A percentile compares a stretch with the other conserved stretches of the same genome.
Conservation (phyloP, 2,113 vertebrate genomes). For the Rhinoderma darwinii region DNA sequence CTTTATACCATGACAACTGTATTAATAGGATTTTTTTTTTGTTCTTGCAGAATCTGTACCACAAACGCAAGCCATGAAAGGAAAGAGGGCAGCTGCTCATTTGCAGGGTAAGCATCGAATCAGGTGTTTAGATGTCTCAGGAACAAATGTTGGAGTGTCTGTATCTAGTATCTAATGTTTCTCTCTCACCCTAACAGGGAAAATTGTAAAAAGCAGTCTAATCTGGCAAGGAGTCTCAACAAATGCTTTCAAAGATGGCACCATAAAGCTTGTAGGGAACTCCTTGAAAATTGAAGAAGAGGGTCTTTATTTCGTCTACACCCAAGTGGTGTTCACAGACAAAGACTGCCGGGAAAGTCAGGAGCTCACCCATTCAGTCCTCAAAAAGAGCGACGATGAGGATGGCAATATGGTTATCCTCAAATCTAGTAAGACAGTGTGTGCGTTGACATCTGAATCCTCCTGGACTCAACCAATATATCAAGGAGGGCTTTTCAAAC, state of each 20-base stretch:
- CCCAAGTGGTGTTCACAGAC: constrained; percentile 69
- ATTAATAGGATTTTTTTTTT: neutral
- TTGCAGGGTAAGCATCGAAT: neutral
- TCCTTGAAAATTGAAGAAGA: constrained; percentile 61
- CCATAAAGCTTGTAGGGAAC: constrained; percentile 61
- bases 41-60: constrained; percentile 36
- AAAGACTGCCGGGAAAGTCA: constrained; percentile 41
- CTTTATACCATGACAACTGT: neutral
- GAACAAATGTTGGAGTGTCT: neutral
- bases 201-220: neutral
- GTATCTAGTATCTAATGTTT: neutral
- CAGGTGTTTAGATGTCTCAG: neutral
- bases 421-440: constrained; percentile 68
- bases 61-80: neutral
- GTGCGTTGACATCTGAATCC: constrained; percentile 51
- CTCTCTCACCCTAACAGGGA: neutral
- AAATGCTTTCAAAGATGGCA: constrained; percentile 59
- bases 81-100: constrained; percentile 34
- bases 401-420: constrained; percentile 61
- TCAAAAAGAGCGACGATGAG: neutral
- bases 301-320: constrained; percentile 72
- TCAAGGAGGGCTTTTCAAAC: constrained; percentile 69
- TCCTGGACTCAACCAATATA: constrained; percentile 70
- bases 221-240: neutral
- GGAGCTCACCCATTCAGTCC: constrained; percentile 66